Base-by-base conservation (phyloP, 2,888 invertebrate species). In the Microctonus aethiopoides region DNA sequence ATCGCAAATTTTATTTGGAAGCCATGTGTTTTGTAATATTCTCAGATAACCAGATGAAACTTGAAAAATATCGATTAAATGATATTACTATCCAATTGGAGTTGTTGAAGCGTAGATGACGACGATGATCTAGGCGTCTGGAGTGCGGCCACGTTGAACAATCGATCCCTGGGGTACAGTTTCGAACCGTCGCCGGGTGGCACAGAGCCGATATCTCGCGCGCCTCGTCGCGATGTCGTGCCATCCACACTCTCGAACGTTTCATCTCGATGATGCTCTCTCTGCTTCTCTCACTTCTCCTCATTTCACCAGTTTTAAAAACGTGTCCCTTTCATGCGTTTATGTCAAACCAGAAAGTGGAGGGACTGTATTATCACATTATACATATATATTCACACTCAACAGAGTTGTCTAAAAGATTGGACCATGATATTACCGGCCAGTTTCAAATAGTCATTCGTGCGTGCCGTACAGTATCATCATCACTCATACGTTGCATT, bases 111-210 rank as follows among this genome's bases (percentile, higher is more conserved):
- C 65, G 39, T 26, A 39, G 56, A 65, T 54, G 36, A 39, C 22
- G 51, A 70, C 41, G 61, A 59, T 66, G 70, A 71, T 72, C 66
- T 70, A 70, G 72, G 67, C 59, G 51, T 67, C 71, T 72, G 72
- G 70, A 73, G 72, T 68, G 67, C 29, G 62, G 62, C 67, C 68
- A 67, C 71, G 68, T 68, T 64, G 57, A 65, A 68, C 62, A 65
- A 68, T 72, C 68, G 77, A 76, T 81, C 81, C 81, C 82, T 75
- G 72, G 80, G 80, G 82, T 80, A 77, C 62, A 73, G 72, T 67
- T 65, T 72, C 76, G 85, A 77, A 85, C 84, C 83, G 79, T 85
- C 76, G 82, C 86, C 83, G 84, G 80, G 79, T 86, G 86, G 85
- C 80, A 85, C 86, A 82, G 80, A 76, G 76, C 76, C 79, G 80